A percentile compares a stretch with the other conserved stretches of the same genome.
Conservation (phyloP, 2,888 invertebrate genomes). For the Microplitis deprimator region DNA sequence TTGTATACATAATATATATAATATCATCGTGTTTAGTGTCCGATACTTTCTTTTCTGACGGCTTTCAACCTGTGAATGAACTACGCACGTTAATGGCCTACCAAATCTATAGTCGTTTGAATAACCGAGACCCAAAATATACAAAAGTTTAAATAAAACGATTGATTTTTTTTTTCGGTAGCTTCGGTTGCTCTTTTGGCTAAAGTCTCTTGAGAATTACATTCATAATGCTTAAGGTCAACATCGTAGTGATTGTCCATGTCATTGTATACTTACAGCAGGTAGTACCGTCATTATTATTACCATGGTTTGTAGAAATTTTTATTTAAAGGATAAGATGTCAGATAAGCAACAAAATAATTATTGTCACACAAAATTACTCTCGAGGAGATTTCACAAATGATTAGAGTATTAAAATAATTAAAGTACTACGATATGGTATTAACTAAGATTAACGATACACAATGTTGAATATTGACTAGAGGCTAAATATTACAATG, state of each 20-base stretch:
- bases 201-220: constrained; percentile 6
- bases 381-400: no score
- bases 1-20: neutral
- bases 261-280: neutral
- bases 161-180: neutral
- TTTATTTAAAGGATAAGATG: no score
- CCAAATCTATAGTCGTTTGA: neutral
- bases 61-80: constrained; percentile 43
- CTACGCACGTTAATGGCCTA: constrained; percentile 37
- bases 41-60: constrained; percentile 10
- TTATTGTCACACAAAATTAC: no score
- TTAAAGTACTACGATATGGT: no score
- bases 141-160: neutral
- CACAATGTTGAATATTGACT: no score
- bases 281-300: no score
- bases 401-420: no score
- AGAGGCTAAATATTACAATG: no score
- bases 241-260: constrained; percentile 13
- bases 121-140: constrained; percentile 1
- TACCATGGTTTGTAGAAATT: no score
- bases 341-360: no score
- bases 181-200: neutral
- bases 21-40: neutral
- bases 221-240: constrained; percentile 13
- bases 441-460: no score